These are phyloP conservation scores for Campylomormyrus numenius DNA, from an alignment of 2,113 vertebrate species.

Conservation along the genomic window DNA sequence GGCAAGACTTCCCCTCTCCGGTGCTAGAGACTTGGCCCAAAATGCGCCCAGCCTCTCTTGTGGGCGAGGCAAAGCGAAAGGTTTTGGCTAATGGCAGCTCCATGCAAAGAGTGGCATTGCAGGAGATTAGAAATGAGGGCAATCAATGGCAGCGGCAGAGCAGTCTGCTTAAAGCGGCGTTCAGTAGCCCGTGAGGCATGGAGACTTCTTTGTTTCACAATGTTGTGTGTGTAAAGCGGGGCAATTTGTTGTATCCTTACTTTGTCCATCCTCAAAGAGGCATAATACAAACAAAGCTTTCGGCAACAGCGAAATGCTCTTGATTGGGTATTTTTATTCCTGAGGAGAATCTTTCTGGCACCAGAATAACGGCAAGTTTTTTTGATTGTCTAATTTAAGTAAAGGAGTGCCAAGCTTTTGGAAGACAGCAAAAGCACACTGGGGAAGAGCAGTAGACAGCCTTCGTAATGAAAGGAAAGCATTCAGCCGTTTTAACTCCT, in stretches of 20 bases:
- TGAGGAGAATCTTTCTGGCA: not conserved
- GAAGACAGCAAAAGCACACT: not conserved
- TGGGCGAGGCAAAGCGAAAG: not conserved
- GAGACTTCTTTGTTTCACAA: not conserved
- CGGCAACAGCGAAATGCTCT: not conserved
- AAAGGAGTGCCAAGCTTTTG: not conserved
- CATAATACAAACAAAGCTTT: not conserved
- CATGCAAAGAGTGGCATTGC: not conserved
- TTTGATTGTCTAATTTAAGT: not conserved
- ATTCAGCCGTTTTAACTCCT: not conserved
- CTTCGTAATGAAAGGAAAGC: not conserved
- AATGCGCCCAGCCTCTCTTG: not conserved
- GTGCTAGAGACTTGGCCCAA: not conserved
- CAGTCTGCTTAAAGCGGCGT: not conserved
- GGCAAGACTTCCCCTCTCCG: not conserved
- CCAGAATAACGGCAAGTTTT: not conserved
- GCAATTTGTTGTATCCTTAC: not conserved
- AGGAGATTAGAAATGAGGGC: slow-evolving; percentile 50
- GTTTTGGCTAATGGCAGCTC: not conserved
- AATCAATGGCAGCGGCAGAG: slow-evolving; percentile 14
- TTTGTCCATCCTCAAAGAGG: not conserved
- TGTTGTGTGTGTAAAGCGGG: not conserved
- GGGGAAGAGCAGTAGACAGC: not conserved
- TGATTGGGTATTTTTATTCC: not conserved
- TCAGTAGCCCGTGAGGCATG: not conserved